Evolutionary conservation across 2,888 invertebrate species (phyloP).

Genomic region (Lacanobia wlatinum): DNA sequence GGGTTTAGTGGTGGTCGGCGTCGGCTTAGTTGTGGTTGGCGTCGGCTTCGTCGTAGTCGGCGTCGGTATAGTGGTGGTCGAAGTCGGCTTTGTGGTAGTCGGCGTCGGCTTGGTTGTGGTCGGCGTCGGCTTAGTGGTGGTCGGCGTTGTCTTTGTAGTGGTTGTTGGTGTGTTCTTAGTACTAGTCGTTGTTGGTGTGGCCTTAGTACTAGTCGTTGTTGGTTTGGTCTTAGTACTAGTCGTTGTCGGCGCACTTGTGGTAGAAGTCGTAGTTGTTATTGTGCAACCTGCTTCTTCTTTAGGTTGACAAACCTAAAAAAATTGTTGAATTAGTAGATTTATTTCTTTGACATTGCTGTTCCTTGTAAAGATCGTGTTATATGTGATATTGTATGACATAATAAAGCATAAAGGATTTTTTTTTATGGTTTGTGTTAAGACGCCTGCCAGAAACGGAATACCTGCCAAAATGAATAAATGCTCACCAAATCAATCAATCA

Average conservation of each 20-base stretch:
- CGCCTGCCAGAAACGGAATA: too few relatives aligned
- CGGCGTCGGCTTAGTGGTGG: too few relatives aligned
- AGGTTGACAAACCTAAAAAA: slow-evolving; percentile 23
- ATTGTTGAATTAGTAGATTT: not conserved
- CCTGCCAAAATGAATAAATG: too few relatives aligned
- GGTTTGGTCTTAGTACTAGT: not conserved
- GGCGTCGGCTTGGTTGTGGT: not conserved
- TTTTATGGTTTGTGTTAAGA: too few relatives aligned
- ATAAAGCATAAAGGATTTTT: too few relatives aligned
- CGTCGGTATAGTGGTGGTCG: too few relatives aligned
- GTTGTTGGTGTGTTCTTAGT: too few relatives aligned
- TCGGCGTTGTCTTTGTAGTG: too few relatives aligned
- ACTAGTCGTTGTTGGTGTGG: too few relatives aligned
- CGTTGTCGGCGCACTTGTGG: not conserved
- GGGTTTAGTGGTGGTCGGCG: not conserved
- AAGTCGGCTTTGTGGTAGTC: not conserved
- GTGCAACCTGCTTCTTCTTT: not conserved
- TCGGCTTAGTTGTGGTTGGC: not conserved
- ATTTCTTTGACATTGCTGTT: not conserved
- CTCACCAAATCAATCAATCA: too few relatives aligned
- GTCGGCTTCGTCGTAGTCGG: too few relatives aligned
- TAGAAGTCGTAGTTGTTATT: not conserved
- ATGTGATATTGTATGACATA: too few relatives aligned
- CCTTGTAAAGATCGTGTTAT: not conserved
- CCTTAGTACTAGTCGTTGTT: not conserved